These are phyloP conservation scores for Pseudochirops cupreus DNA, from an alignment of 2,797 vertebrate genomes.

Conservation along the genomic window DNA sequence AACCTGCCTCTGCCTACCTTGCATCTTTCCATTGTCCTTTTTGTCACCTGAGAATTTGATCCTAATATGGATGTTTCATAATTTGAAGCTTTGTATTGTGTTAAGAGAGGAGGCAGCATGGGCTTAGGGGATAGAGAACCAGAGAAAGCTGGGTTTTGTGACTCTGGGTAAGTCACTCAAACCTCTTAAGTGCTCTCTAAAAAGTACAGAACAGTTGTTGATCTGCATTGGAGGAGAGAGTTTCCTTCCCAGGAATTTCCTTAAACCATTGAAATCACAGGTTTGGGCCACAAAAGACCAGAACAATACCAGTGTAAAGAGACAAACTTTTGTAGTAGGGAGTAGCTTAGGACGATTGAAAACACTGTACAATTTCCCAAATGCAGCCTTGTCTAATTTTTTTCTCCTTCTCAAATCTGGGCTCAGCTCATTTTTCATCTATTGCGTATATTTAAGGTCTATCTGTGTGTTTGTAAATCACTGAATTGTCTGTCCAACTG, in stretches of 20 bases:
- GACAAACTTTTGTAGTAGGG: neutral
- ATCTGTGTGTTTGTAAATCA: neutral
- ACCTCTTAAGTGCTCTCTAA: neutral
- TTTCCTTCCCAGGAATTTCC: neutral
- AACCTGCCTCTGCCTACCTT: neutral
- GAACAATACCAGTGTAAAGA: neutral
- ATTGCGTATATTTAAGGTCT: neutral
- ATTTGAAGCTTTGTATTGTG: neutral
- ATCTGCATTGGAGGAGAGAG: neutral
- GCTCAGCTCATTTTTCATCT: neutral
- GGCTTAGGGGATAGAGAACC: neutral
- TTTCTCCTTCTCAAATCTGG: neutral
- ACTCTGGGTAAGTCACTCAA: neutral
- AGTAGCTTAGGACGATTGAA: neutral
- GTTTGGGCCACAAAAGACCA: neutral
- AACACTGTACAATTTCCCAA: neutral
- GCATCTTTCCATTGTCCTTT: neutral
- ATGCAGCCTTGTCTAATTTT: neutral
- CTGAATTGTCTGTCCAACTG: neutral
- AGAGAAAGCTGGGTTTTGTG: neutral
- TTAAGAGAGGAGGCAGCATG: neutral
- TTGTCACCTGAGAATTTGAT: neutral
- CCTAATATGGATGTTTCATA: neutral
- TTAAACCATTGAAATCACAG: neutral
- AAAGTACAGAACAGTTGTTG: neutral